Base-by-base conservation (phyloP, 2,113 vertebrate genomes). In the Rhabdornis inornatus region DNA sequence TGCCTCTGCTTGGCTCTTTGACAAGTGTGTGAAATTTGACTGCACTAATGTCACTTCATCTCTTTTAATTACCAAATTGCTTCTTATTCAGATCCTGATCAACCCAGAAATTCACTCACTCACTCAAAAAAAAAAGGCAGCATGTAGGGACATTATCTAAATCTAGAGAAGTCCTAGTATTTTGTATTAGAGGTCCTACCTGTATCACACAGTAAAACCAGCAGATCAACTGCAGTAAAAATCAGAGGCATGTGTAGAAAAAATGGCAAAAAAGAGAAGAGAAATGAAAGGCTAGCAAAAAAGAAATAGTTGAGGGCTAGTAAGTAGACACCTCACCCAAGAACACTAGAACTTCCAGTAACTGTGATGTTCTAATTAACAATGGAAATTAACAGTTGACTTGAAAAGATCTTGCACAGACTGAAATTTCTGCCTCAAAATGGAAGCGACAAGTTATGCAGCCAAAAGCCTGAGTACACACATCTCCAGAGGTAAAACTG, bases 191-290 rank as follows among this genome's bases (percentile, higher is more conserved):
- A 87, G 33, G 21, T 88, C 85, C 91, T 85, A 86, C 75, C 79
- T 90, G 59, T 72, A 79, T 69, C 66, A 93, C 31, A 83, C 40
- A 85, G 45, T 83, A 94, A 76, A 60, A 93, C 16, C 90, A 94
- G 40, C 75, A 82, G 44, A 57, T 85, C 44, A 95, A 83, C 70
- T 79, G 74, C 49, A 85, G 57, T 71, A 85, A 87, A 70, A 87
- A 74, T 61, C 78, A 94, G 52, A 87, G 47, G 76, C 35, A 59
- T 45, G 31, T 37, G 39, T 53, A 78, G 45, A 66, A 61, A 90
- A 79, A 87, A 82, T 11, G 14, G 14, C 6, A 75, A 95, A 53
- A 86, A 53, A 72, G 5, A 87, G 5, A 37, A 44, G 15, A 57
- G 18, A 87, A 89, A 68, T 64, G 39, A 92, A 88, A 90, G 37